Percentiles rank a stretch among this genome's conserved stretches.
Evolutionary conservation across 1,140 invertebrate species (phyloP).

Genomic region (Conopomorpha cramerella): DNA sequence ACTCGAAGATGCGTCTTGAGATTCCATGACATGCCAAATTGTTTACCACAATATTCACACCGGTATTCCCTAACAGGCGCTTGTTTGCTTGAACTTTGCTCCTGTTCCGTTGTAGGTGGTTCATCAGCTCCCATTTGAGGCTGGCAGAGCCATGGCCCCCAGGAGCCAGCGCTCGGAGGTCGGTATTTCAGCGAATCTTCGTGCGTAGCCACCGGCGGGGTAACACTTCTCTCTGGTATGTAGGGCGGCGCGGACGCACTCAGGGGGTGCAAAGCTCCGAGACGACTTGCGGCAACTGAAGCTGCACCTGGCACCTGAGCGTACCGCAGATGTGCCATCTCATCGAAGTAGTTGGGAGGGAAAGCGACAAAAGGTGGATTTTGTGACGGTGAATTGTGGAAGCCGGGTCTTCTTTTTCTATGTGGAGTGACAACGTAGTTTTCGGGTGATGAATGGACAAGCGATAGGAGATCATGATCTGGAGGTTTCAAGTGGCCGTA

Average conservation of each 20-base stretch:
- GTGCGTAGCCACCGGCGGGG: slow-evolving; percentile 60
- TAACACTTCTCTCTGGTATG: slow-evolving; percentile 63
- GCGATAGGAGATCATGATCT: slow-evolving; percentile 65
- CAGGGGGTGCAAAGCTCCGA: slow-evolving; percentile 65
- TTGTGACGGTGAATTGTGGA: slow-evolving; percentile 82
- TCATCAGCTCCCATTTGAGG: slow-evolving; percentile 64
- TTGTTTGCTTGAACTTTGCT: slow-evolving; percentile 58
- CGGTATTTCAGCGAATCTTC: slow-evolving; percentile 68
- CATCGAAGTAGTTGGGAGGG: slow-evolving; percentile 71
- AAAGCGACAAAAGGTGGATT: slow-evolving; percentile 85
- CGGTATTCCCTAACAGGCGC: slow-evolving; percentile 78
- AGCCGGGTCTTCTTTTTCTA: slow-evolving; percentile 79
- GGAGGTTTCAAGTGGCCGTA: slow-evolving; percentile 64
- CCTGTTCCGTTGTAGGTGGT: slow-evolving; percentile 58
- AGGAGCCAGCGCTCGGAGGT: slow-evolving; percentile 72
- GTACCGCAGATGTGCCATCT: slow-evolving; percentile 58
- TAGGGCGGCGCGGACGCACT: slow-evolving; percentile 74
- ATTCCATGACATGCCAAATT: slow-evolving; percentile 90
- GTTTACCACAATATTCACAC: slow-evolving; percentile 86
- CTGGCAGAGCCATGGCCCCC: slow-evolving; percentile 74
- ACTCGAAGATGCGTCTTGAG: slow-evolving; percentile 83
- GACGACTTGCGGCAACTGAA: slow-evolving; percentile 31
- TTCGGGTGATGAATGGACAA: slow-evolving; percentile 69
- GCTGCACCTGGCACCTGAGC: slow-evolving; percentile 50
- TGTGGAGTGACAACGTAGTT: slow-evolving; percentile 84